A percentile compares a stretch with the other conserved stretches of the same genome.
Evolutionary conservation across 2,113 vertebrate species (phyloP).

Genomic region (Sorex araneus): DNA sequence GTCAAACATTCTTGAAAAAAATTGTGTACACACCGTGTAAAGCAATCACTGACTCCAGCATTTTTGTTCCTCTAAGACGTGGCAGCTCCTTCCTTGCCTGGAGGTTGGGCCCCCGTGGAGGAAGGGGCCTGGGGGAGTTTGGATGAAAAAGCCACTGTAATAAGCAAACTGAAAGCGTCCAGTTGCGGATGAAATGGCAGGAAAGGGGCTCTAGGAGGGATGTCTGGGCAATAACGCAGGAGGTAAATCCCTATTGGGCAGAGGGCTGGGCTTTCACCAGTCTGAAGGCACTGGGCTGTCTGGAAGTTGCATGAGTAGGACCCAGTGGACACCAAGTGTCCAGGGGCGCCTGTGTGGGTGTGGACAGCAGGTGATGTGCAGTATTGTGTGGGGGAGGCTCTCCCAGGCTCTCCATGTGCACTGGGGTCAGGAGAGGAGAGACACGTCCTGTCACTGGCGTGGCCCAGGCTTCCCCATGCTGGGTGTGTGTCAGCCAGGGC

Average conservation of each 20-base stretch:
- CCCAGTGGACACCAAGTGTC: too few species aligned
- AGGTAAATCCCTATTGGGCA: background rate
- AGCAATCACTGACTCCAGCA: background rate
- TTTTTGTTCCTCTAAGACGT: too few species aligned
- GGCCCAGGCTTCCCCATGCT: too few species aligned
- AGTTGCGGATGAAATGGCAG: background rate
- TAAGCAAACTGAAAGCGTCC: background rate
- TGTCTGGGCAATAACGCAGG: background rate
- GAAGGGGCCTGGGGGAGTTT: background rate
- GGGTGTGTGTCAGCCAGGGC: background rate
- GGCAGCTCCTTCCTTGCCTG: too few species aligned
- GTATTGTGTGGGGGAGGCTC: too few species aligned
- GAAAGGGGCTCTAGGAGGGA: background rate
- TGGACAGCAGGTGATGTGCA: too few species aligned
- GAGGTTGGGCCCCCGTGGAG: too few species aligned
- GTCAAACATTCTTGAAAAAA: constrained; percentile 8
- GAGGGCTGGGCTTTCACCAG: background rate
- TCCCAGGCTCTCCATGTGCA: background rate
- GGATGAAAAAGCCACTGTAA: background rate
- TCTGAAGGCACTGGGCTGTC: background rate
- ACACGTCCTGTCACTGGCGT: background rate
- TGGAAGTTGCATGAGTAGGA: background rate
- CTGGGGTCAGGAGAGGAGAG: background rate
- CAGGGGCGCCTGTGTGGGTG: too few species aligned
- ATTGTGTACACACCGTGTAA: background rate